These are phyloP conservation scores for Neelides sp. DNA, from an alignment of 1,140 invertebrate genomes.

Conservation along the genomic window DNA sequence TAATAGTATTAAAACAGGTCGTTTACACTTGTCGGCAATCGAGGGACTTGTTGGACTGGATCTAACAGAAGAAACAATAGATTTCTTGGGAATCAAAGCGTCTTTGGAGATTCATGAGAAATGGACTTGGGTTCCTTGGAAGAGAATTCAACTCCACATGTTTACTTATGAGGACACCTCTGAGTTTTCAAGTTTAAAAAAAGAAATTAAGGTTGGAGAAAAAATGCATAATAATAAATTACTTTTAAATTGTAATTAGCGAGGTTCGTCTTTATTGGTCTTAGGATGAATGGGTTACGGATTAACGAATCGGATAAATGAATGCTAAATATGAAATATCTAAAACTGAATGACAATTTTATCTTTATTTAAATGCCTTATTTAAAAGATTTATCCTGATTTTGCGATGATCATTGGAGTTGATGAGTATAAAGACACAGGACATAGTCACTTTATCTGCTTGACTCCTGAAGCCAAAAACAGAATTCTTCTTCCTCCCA, in stretches of 20 bases:
- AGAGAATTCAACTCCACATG: slow-evolving; percentile 24
- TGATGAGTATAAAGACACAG: slow-evolving; percentile 7
- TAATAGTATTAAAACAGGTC: too few relatives aligned
- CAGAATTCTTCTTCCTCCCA: slow-evolving; percentile 20
- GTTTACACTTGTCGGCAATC: slow-evolving; percentile 10
- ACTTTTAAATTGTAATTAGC: background rate
- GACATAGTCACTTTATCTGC: slow-evolving; percentile 9
- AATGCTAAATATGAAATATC: background rate
- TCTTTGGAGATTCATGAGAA: slow-evolving; percentile 10
- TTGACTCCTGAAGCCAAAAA: slow-evolving; percentile 22
- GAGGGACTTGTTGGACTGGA: slow-evolving; percentile 23
- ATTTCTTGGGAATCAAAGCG: slow-evolving; percentile 21
- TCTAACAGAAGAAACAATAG: slow-evolving; percentile 17
- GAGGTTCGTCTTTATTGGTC: background rate
- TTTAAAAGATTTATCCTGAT: slow-evolving; percentile 24
- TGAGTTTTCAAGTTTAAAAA: slow-evolving; percentile 20
- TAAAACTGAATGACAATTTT: background rate
- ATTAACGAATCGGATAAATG: background rate
- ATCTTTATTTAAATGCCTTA: background rate
- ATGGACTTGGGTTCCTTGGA: slow-evolving; percentile 18
- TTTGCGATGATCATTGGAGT: slow-evolving; percentile 22
- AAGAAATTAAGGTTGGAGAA: slow-evolving; percentile 17
- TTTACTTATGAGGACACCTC: slow-evolving; percentile 21
- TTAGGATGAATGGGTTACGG: background rate
- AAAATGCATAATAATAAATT: background rate